Evolutionary conservation across 1,140 invertebrate genomes (phyloP), one percentile per base, ranked within the genome.

Genomic region (Leptinotarsa undecemlineata): DNA sequence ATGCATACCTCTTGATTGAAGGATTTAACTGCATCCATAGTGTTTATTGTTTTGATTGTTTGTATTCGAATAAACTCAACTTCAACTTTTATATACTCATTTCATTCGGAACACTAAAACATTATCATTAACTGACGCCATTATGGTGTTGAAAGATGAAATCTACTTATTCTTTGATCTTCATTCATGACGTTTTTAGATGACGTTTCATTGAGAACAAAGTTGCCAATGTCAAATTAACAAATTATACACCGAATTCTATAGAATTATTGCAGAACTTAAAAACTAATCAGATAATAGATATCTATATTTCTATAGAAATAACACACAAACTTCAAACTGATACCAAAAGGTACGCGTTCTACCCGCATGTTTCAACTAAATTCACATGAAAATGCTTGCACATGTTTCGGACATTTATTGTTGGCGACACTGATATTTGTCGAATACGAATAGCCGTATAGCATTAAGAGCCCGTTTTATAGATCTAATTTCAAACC

Each of bases 21-120:
- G 2, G 84, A 75, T 79, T 85, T 85, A 13, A 85, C 84, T 14
- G 84, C 83, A 68, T 85, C 84, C 84, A 85, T 85, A 4, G 14
- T 74, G 14, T 19, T 33, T 42, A 5, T 8, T 69, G 4, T 48
- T 69, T 47, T 48, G 47, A 69, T 48, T 68, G 11, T 42, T 68
- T 68, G 21, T 47, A 26, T n/a, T 26, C 11, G 3, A 13, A 26
- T n/a, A 68, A 33, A 26, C n/a, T 61, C 60, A 61, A 19, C 17
- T 61, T 61, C 60, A 61, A 61, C 60, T 61, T 6, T 61, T 2
- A 61, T 61, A 61, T n/a, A 61, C 60, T 64, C 26, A 64, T 64
- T 33, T 23, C 20, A 15, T 64, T 2, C 17, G 17, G 4, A 64
- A 64, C 51, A 57, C 51, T 57, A 57, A 19, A 57, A 23, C 64